Percentiles rank a stretch among this genome's conserved stretches.
Conservation (phyloP, 2,888 invertebrate genomes). For the Uropetala carovei region DNA sequence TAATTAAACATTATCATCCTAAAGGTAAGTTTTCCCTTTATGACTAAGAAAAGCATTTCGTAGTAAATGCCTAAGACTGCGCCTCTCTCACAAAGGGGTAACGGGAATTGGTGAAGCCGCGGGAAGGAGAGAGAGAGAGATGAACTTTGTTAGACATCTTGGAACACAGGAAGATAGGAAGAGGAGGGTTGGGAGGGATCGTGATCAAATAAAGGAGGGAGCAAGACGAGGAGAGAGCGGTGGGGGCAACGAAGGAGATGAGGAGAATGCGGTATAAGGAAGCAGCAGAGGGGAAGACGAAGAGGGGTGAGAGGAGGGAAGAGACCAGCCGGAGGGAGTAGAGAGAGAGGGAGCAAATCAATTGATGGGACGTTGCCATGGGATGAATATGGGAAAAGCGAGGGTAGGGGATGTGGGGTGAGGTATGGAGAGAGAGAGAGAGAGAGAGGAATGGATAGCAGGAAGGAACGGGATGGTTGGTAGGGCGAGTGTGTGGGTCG, state of each 20-base stretch:
- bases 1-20: constrained; percentile 12
- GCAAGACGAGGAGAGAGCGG: not conserved
- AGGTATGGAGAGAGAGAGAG: not conserved
- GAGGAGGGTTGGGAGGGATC: not conserved
- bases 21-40: not conserved
- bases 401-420: not conserved
- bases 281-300: constrained; percentile 61
- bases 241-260: not conserved
- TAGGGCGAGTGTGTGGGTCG: constrained; percentile 37
- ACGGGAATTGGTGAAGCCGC: constrained; percentile 3
- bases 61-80: constrained; percentile 30
- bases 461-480: not conserved
- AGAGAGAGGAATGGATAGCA: constrained; percentile 8
- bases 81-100: constrained; percentile 28
- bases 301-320: constrained; percentile 36
- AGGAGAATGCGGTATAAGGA: constrained; percentile 62
- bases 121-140: not conserved
- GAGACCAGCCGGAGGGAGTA: not conserved
- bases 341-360: constrained; percentile 54
- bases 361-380: constrained; percentile 63
- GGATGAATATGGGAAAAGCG: constrained; percentile 60
- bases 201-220: constrained; percentile 60
- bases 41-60: not conserved
- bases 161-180: constrained; percentile 52
- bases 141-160: constrained; percentile 64